Evolutionary conservation across 2,113 vertebrate species (phyloP), one percentile per base, ranked within the genome.

Genomic region (Eleginops maclovinus): DNA sequence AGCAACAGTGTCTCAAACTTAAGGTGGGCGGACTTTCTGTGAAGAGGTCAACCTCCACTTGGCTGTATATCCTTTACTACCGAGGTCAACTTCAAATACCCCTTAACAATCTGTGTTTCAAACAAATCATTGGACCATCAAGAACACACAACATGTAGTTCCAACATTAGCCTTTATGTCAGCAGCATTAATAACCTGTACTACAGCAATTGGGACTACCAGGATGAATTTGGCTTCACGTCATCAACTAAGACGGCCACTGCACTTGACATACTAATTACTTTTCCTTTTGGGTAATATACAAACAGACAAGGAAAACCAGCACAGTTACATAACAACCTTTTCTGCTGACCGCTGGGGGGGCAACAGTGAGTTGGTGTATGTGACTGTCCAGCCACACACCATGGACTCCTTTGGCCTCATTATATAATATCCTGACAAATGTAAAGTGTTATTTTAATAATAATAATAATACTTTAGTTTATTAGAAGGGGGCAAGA

Each of bases 251-350:
- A 77, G 71, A 9, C 10, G 4, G 15, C 13, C 62, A 54, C 31
- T 49, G 31, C 40, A 65, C 43, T 49, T 60, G 21, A 71, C 69
- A 46, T 9, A 26, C 60, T 17, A 49, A 72, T 81, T 15, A 44
- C n/a, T 77, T 72, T 68, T 40, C 49, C 72, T 59, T n/a, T 40
- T 14, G 43, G 31, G 24, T 0, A 26, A 80, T 58, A 80, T 66
- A 58, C 53, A 46, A 76, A 72, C 67, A 62, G 83, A 88, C 77
- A 72, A 36, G 40, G 14, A 72, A 43, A 83, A 78, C 24, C 61
- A 82, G 77, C 66, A 81, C 81, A 81, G 75, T 92, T 91, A 85
- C 67, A 75, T 86, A 90, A 90, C 67, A 54, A 24, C 6, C 0
- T 40, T 74, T 86, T 73, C 67, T 79, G 83, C 81, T 83, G 79